A percentile compares a stretch with the other conserved stretches of the same genome.
phyloP scores from a whole-genome alignment of 2,888 invertebrate species.

The Lasioglossum villosulum region DNA sequence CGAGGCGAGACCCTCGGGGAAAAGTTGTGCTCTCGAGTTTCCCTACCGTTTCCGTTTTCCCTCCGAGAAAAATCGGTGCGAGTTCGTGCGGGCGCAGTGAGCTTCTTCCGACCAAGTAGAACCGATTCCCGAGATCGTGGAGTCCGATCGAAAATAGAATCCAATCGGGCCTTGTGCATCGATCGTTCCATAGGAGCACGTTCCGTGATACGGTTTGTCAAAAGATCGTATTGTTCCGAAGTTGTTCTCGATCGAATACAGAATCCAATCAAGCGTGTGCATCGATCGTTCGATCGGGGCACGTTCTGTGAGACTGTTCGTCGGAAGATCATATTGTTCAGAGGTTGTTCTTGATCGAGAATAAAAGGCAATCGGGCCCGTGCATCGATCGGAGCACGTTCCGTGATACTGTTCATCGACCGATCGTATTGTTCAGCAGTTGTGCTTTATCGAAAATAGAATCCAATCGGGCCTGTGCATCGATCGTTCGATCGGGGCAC shows the following conservation, averaged over 20 bases:
- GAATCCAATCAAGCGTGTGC: not conserved
- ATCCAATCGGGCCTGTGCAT: not conserved
- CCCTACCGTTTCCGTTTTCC: not conserved
- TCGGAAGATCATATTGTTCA: not conserved
- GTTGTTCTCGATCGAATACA: constrained; percentile 5
- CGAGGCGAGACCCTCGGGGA: not conserved
- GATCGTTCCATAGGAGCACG: no score
- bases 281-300: constrained; percentile 1
- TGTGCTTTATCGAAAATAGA: constrained; percentile 3
- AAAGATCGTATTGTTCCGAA: not conserved
- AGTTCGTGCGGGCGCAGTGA: not conserved
- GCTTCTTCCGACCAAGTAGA: not conserved
- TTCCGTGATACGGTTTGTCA: not conserved
- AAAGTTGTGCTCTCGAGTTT: not conserved
- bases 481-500: constrained; percentile 6
- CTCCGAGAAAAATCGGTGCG: not conserved
- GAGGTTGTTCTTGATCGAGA: constrained; percentile 13
- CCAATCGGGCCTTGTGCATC: not conserved
- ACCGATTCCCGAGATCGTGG: not conserved
- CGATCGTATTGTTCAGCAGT: not conserved
- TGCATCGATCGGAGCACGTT: not conserved
- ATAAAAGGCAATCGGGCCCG: not conserved
- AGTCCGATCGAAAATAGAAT: constrained; percentile 19
- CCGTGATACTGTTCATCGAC: not conserved
- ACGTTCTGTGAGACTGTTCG: not conserved